Percentiles rank a stretch among this genome's conserved stretches.
Conservation (phyloP, 2,888 invertebrate genomes). For the Tinea pellionella region DNA sequence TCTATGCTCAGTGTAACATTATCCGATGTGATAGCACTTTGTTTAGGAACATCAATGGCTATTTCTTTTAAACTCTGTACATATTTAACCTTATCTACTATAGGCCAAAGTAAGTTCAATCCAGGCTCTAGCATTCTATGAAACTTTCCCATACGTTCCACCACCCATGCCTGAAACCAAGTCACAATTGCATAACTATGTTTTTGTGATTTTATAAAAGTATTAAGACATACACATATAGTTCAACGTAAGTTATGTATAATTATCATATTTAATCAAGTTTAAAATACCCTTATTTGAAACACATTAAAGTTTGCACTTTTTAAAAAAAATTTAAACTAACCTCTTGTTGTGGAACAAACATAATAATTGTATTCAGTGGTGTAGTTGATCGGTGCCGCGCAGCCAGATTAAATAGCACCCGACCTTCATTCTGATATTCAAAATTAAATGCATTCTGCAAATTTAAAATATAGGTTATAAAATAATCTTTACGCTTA, state of each 20-base stretch:
- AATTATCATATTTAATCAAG: no score
- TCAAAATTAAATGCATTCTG: constrained; percentile 50
- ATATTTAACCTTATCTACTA: constrained; percentile 94
- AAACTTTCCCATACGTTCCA: constrained; percentile 98
- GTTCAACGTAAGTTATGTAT: neutral
- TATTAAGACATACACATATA: neutral
- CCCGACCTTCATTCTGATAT: constrained; percentile 48
- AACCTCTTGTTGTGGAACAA: constrained; percentile 99
- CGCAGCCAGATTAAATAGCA: constrained; percentile 42
- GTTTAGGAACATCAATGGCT: constrained; percentile 98
- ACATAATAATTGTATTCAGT: constrained; percentile 92
- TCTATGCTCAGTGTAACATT: constrained; percentile 97
- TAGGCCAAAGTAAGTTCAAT: constrained; percentile 89
- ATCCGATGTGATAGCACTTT: constrained; percentile 97
- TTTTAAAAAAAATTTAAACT: constrained; percentile 17
- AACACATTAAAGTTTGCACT: no score
- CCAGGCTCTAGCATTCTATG: constrained; percentile 94
- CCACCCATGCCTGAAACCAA: constrained; percentile 87
- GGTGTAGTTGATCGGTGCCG: constrained; percentile 75
- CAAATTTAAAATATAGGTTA: constrained; percentile 26
- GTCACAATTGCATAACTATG: neutral
- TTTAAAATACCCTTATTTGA: no score
- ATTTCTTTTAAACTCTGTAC: constrained; percentile 99
- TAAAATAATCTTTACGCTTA: neutral
- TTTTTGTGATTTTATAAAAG: no score